phyloP scores from a whole-genome alignment of 2,888 invertebrate species.

The Opisthograptis luteolata region DNA sequence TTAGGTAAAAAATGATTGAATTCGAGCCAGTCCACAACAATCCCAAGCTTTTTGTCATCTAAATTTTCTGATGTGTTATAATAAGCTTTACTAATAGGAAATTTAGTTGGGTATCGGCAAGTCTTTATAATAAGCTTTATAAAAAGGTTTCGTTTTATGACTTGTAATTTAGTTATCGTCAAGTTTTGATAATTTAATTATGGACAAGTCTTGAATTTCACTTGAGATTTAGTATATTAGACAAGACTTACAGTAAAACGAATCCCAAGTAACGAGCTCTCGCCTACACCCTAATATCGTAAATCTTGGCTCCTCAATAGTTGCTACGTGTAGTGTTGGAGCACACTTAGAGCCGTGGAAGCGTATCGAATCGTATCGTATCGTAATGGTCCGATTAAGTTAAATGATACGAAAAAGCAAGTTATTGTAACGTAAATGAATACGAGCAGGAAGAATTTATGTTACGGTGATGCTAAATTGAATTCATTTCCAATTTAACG shows the following conservation, averaged over 20 bases:
- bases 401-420: conserved; percentile 39
- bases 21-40: too few species aligned
- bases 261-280: neutral
- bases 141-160: too few species aligned
- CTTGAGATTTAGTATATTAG: too few species aligned
- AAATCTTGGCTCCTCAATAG: neutral
- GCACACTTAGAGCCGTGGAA: neutral
- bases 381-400: conserved; percentile 24
- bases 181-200: too few species aligned
- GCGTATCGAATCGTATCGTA: conserved; percentile 19
- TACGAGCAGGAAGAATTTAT: conserved; percentile 13
- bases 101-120: too few species aligned
- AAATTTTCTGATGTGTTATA: too few species aligned
- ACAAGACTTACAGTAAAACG: conserved; percentile 4
- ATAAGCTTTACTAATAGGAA: too few species aligned
- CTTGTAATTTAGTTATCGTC: too few species aligned
- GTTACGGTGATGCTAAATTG: neutral
- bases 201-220: too few species aligned
- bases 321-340: neutral
- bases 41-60: too few species aligned
- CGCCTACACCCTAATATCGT: neutral
- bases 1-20: too few species aligned
- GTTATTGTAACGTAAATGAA: conserved; percentile 29
- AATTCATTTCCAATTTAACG: neutral
- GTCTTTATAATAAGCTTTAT: too few species aligned